Evolutionary conservation across 1,140 invertebrate species (phyloP).

Genomic region (Brachionus koreanus): DNA sequence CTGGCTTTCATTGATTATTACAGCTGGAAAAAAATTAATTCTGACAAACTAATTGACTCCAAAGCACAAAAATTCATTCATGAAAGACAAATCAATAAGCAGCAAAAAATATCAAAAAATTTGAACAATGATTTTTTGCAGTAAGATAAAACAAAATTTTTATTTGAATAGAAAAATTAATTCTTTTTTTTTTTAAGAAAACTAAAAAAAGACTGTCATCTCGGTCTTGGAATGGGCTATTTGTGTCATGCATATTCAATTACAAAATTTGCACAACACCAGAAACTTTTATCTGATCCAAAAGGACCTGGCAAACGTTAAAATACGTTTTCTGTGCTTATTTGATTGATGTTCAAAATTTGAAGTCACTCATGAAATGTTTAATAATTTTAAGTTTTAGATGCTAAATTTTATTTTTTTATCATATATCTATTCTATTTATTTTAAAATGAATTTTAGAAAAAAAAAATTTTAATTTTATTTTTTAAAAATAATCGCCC

Average conservation of each 20-base stretch:
- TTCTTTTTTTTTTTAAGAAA: neutral
- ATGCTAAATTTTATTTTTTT: neutral
- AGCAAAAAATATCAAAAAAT: neutral
- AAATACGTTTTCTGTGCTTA: neutral
- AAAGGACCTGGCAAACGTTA: constrained; percentile 21
- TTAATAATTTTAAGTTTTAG: neutral
- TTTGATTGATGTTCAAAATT: neutral
- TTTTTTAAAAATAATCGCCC: constrained; percentile 14
- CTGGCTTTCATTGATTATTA: neutral
- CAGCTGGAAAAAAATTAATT: neutral
- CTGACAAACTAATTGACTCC: neutral
- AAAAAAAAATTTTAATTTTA: neutral
- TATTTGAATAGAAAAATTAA: neutral
- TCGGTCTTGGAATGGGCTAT: constrained; percentile 39
- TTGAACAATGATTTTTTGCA: neutral
- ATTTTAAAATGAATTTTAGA: neutral
- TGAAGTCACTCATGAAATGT: neutral
- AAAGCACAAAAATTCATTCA: neutral
- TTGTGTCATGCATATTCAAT: constrained; percentile 38
- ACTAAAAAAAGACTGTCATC: constrained; percentile 25
- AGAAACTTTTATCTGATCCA: constrained; percentile 29
- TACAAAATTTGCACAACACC: constrained; percentile 37
- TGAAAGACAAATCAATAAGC: neutral
- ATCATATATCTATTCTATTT: neutral
- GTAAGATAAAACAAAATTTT: neutral